Evolutionary conservation across 2,113 vertebrate species (phyloP).

Genomic region (Protomyctophum bolini): DNA sequence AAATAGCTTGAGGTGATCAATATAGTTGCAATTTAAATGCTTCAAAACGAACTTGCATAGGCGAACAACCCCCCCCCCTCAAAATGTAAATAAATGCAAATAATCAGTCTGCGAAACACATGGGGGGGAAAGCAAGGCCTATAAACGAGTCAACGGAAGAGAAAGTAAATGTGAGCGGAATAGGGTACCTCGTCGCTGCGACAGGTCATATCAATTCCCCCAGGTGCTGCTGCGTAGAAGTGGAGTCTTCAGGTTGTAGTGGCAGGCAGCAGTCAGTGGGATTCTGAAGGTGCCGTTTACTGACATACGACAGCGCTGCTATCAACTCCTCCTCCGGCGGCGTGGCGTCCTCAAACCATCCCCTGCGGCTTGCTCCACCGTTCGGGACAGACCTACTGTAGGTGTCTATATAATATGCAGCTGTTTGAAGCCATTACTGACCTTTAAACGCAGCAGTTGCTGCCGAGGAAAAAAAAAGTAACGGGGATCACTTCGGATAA

Average conservation of each 20-base stretch:
- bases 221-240: constrained; percentile 56
- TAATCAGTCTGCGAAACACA: too few species aligned
- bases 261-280: constrained; percentile 29
- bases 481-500: constrained; percentile 24
- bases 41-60: constrained; percentile 4
- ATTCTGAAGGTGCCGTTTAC: constrained; percentile 59
- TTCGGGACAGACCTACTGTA: constrained; percentile 8
- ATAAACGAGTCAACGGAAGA: constrained; percentile 20
- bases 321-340: constrained; percentile 76
- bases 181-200: constrained; percentile 76
- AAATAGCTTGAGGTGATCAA: too few species aligned
- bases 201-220: constrained; percentile 73
- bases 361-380: constrained; percentile 43
- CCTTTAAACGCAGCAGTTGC: constrained; percentile 17
- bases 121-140: too few species aligned
- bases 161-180: constrained; percentile 40
- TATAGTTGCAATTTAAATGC: constrained; percentile 26
- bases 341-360: constrained; percentile 48
- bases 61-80: background rate
- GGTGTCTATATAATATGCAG: constrained; percentile 4
- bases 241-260: constrained; percentile 58
- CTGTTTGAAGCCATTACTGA: constrained; percentile 28
- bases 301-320: constrained; percentile 44
- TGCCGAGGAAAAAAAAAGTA: background rate
- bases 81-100: constrained; percentile 1